phyloP scores from a whole-genome alignment of 2,888 invertebrate species.

The Diploptera punctata region DNA sequence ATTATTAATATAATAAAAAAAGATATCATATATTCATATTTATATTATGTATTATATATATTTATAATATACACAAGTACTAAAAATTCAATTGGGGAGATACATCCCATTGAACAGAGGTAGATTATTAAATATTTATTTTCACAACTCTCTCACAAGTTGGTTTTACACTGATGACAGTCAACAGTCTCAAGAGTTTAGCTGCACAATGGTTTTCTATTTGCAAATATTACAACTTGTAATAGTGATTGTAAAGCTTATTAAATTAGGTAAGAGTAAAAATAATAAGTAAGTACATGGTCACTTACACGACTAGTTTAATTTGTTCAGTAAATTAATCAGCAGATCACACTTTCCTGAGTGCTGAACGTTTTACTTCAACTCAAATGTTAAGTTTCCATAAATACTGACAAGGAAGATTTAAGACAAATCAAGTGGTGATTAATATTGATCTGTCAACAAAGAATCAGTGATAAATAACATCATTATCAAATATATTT shows the following conservation, averaged over 20 bases:
- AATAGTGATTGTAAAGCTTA: conserved; percentile 18
- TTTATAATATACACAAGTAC: not conserved
- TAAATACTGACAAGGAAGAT: not conserved
- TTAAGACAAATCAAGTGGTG: too few relatives aligned
- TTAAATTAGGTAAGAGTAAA: not conserved
- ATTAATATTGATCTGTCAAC: too few relatives aligned
- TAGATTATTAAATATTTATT: conserved; percentile 21
- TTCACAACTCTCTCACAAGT: conserved; percentile 4
- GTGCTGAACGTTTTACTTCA: not conserved
- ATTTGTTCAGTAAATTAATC: conserved; percentile 6
- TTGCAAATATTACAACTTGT: conserved; percentile 12
- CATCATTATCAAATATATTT: too few relatives aligned
- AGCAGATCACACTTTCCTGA: not conserved
- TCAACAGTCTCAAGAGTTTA: conserved; percentile 8
- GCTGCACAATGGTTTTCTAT: not conserved
- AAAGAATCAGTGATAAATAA: too few relatives aligned
- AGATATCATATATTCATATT: not conserved
- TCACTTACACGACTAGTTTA: conserved; percentile 38
- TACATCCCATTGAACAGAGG: conserved; percentile 21
- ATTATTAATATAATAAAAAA: not conserved
- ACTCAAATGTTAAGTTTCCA: not conserved
- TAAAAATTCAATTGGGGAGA: conserved; percentile 16
- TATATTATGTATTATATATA: too few relatives aligned
- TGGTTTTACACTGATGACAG: not conserved
- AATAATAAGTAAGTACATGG: conserved; percentile 34